phyloP scores from a whole-genome alignment of 2,888 invertebrate species.

The Eudasyphora cyanicolor region DNA sequence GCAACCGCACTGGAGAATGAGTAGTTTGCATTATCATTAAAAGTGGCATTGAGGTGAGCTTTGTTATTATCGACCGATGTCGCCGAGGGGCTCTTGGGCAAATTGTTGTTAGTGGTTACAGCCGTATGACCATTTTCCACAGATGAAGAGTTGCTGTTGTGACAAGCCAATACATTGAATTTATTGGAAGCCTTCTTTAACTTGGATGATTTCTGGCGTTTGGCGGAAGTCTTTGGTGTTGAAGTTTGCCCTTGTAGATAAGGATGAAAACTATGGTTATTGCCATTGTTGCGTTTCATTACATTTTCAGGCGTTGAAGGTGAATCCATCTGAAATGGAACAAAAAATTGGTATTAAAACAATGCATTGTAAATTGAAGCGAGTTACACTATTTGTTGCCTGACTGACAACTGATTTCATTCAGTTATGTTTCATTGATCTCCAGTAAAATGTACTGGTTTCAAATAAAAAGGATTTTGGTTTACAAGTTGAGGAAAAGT shows the following conservation, averaged over 20 bases:
- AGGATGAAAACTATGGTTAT: slow-evolving; percentile 75
- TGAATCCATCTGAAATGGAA: slow-evolving; percentile 55
- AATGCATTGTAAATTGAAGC: too few relatives aligned
- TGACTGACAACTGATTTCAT: too few relatives aligned
- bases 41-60: slow-evolving; percentile 71
- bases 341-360: too few relatives aligned
- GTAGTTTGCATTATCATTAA: slow-evolving; percentile 77
- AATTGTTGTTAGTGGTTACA: slow-evolving; percentile 57
- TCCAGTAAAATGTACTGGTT: too few relatives aligned
- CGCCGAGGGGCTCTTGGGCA: slow-evolving; percentile 64
- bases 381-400: too few relatives aligned
- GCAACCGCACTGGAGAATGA: slow-evolving; percentile 77
- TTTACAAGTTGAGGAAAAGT: background rate
- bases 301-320: slow-evolving; percentile 58
- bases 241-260: slow-evolving; percentile 76
- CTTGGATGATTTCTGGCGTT: slow-evolving; percentile 72
- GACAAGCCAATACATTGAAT: slow-evolving; percentile 69
- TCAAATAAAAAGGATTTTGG: background rate
- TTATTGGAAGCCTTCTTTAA: slow-evolving; percentile 70
- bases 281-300: slow-evolving; percentile 72
- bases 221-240: slow-evolving; percentile 74
- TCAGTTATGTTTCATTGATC: too few relatives aligned
- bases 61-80: slow-evolving; percentile 59
- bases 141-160: slow-evolving; percentile 77
- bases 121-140: slow-evolving; percentile 66